Percentiles rank a stretch among this genome's conserved stretches.
These are phyloP conservation scores for Trichosurus vulpecula DNA, from an alignment of 2,797 vertebrate genomes.

Conservation along the genomic window DNA sequence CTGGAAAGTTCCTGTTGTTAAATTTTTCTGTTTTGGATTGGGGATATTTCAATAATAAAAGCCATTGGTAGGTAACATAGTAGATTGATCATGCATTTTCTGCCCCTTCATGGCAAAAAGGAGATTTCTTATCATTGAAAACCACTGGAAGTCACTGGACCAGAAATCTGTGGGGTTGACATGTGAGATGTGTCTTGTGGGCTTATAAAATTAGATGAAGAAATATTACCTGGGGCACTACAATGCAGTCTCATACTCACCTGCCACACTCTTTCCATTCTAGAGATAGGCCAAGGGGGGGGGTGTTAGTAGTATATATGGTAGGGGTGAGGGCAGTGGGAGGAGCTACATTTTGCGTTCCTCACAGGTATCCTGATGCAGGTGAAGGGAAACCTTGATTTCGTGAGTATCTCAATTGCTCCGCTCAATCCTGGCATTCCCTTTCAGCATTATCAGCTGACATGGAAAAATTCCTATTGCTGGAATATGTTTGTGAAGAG, in stretches of 20 bases:
- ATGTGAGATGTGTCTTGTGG: conserved; percentile 96
- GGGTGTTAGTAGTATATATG: conserved; percentile 95
- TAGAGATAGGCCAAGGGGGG: conserved; percentile 92
- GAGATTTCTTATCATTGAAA: conserved; percentile 92
- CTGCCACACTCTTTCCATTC: conserved; percentile 95
- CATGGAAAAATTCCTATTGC: too few species aligned
- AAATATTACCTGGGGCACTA: conserved; percentile 93
- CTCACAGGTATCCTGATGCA: conserved; percentile 91
- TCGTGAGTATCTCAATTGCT: conserved; percentile 91
- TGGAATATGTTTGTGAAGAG: conserved; percentile 97
- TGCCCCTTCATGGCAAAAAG: conserved; percentile 86
- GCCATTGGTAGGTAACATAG: conserved; percentile 87
- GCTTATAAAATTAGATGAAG: conserved; percentile 94
- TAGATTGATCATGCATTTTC: conserved; percentile 89
- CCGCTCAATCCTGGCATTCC: conserved; percentile 93
- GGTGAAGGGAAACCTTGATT: conserved; percentile 92
- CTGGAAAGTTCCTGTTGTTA: conserved; percentile 83
- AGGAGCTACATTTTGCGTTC: conserved; percentile 90
- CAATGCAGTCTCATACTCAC: conserved; percentile 96
- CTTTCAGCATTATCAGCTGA: conserved; percentile 92
- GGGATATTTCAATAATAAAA: conserved; percentile 85
- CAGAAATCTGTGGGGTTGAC: conserved; percentile 97
- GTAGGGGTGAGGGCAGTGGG: conserved; percentile 93
- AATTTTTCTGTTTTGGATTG: conserved; percentile 82
- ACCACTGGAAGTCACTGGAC: conserved; percentile 92